phyloP scores from a whole-genome alignment of 2,113 vertebrate species.

The Jacana jacana region DNA sequence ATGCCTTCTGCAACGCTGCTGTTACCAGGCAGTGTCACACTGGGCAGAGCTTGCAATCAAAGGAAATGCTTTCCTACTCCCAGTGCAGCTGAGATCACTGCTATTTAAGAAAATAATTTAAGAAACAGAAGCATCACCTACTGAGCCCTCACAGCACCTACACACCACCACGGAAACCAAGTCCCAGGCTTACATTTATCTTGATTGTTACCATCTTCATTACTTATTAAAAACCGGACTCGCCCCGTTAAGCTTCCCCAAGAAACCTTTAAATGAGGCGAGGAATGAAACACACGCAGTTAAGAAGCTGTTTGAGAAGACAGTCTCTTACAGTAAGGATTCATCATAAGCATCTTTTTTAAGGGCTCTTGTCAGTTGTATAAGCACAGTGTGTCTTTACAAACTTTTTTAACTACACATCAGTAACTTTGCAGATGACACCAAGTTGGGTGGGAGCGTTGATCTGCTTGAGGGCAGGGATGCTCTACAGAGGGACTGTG shows the following conservation, averaged over 20 bases:
- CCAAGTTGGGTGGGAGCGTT: too few relatives aligned
- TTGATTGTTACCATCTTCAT: slow-evolving; percentile 45
- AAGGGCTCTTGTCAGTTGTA: neutral
- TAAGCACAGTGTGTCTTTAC: neutral
- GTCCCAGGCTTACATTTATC: slow-evolving; percentile 41
- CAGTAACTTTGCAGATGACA: too few relatives aligned
- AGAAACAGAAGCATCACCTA: slow-evolving; percentile 31
- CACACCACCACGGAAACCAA: neutral
- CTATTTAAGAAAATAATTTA: neutral
- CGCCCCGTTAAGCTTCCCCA: slow-evolving; percentile 51
- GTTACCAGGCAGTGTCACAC: neutral
- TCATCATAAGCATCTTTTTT: neutral
- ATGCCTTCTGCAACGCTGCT: neutral
- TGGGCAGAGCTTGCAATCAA: neutral
- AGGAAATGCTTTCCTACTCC: neutral
- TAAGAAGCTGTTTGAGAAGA: slow-evolving; percentile 11
- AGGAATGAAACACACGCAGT: slow-evolving; percentile 9
- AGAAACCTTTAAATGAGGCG: slow-evolving; percentile 42
- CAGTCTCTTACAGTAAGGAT: neutral
- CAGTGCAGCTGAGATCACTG: neutral
- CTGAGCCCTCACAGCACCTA: neutral
- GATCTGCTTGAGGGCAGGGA: too few relatives aligned
- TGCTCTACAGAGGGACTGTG: too few relatives aligned
- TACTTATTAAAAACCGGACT: slow-evolving; percentile 66
- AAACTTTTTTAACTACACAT: neutral